Evolutionary conservation across 2,113 vertebrate genomes (phyloP), one percentile per base, ranked within the genome.

Genomic region (Rostratula benghalensis): DNA sequence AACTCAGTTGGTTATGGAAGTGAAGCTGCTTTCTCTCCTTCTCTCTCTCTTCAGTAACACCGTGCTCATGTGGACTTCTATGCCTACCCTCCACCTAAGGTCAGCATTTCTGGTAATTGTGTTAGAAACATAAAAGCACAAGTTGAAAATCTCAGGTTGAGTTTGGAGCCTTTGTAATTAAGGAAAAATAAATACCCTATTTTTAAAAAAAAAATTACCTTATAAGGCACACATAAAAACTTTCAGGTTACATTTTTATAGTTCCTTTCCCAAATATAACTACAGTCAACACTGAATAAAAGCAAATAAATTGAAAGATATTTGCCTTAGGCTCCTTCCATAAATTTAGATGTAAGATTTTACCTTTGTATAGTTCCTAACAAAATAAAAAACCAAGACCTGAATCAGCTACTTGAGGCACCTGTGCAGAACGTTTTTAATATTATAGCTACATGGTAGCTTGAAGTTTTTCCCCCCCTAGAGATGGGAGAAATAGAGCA

Each of bases 391-490:
- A n/a, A 56, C 43, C n/a, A 50, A 64, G 31, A 89, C n/a, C n/a
- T 92, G 68, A 69, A 50, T 20, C 64, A 92, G 54, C 11, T 93
- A 64, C 79, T 92, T 83, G 75, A 92, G 64, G 86, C 73, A 77
- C 60, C 80, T 70, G 48, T 25, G 48, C 28, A 71, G 37, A 90
- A 78, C 9, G 86, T 92, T 76, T 93, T 93, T 89, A 74, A 81
- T 93, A 97, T 83, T 83, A 93, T 61, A 80, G 79, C n/a, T 89
- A 89, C 93, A 91, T 20, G 13, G 83, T 83, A 89, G 37, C 46
- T 90, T 89, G 76, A 93, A 3, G 3, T 28, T 28, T 84, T 56
- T 12, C 3, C 3, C 10, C 30, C 24, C 43, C 19, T 4, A 22
- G 45, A 86, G 71, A 90, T 56, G 50, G 56, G 19, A 92, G 54